These are phyloP conservation scores for Diorhabda sublineata DNA, from an alignment of 1,140 invertebrate species.

Conservation along the genomic window DNA sequence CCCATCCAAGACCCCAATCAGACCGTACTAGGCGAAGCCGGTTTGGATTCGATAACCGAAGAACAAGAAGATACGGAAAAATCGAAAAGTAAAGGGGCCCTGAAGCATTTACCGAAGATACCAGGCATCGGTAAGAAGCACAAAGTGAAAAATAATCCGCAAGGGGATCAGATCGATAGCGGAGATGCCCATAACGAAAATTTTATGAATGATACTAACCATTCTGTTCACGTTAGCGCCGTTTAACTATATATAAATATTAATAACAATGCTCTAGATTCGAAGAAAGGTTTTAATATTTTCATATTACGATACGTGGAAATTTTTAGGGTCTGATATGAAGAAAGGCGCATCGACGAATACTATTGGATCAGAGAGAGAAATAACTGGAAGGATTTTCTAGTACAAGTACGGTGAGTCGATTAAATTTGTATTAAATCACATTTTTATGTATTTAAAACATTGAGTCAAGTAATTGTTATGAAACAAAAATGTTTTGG, in stretches of 20 bases:
- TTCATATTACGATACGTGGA: not conserved
- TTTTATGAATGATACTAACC: conserved; percentile 29
- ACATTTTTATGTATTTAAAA: too few species aligned
- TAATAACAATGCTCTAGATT: conserved; percentile 3
- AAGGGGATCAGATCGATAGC: conserved; percentile 28
- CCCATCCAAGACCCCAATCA: conserved; percentile 43
- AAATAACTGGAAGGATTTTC: too few species aligned
- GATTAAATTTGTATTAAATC: too few species aligned
- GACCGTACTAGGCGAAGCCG: conserved; percentile 24
- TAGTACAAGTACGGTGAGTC: too few species aligned
- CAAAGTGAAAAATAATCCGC: conserved; percentile 36
- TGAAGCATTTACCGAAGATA: conserved; percentile 45
- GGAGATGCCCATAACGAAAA: conserved; percentile 27
- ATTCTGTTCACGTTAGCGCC: conserved; percentile 43
- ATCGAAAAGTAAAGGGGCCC: conserved; percentile 35
- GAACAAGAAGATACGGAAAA: conserved; percentile 43
- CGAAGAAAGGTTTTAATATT: not conserved
- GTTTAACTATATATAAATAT: conserved; percentile 29
- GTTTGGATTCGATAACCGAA: conserved; percentile 44
- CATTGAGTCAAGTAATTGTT: too few species aligned
- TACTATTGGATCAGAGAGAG: too few species aligned
- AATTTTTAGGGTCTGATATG: too few species aligned
- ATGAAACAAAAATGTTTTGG: too few species aligned
- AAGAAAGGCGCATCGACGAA: too few species aligned
- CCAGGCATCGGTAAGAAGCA: conserved; percentile 44